These are phyloP conservation scores for Pygocentrus nattereri DNA, from an alignment of 2,797 vertebrate genomes.

Conservation along the genomic window DNA sequence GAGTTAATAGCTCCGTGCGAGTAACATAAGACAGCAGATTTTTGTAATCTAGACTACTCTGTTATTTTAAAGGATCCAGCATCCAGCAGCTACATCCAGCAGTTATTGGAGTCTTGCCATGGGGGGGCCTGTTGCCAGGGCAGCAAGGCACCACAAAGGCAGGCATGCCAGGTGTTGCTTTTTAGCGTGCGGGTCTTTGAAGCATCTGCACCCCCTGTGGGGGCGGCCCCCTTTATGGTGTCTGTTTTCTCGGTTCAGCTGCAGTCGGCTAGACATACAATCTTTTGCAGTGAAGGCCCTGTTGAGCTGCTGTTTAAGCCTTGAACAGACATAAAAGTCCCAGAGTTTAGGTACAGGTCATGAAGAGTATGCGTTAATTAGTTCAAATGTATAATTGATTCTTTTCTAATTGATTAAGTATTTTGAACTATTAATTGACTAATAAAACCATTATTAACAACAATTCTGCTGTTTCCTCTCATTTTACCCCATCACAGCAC, in stretches of 20 bases:
- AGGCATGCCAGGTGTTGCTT: conserved; percentile 53
- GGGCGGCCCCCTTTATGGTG: conserved; percentile 39
- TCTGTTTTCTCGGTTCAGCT: conserved; percentile 40
- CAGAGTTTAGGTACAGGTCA: neutral
- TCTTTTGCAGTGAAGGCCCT: neutral
- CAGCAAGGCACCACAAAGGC: conserved; percentile 40
- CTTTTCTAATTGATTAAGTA: neutral
- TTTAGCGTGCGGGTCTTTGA: conserved; percentile 50
- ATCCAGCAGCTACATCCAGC: conserved; percentile 7
- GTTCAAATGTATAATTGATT: neutral
- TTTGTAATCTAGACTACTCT: conserved; percentile 26
- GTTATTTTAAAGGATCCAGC: conserved; percentile 26
- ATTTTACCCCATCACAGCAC: no score
- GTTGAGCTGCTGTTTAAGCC: conserved; percentile 12
- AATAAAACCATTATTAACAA: no score
- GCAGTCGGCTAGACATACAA: conserved; percentile 25
- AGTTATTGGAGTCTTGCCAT: conserved; percentile 37
- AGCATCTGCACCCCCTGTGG: conserved; percentile 39
- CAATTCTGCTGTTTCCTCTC: no score
- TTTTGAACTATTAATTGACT: no score
- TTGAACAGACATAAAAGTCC: neutral
- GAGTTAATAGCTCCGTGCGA: neutral
- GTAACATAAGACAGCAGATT: conserved; percentile 7
- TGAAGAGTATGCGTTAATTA: neutral
- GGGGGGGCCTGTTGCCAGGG: conserved; percentile 35